These are phyloP conservation scores for Brachionichthys hirsutus DNA, from an alignment of 2,113 vertebrate species.

Conservation along the genomic window DNA sequence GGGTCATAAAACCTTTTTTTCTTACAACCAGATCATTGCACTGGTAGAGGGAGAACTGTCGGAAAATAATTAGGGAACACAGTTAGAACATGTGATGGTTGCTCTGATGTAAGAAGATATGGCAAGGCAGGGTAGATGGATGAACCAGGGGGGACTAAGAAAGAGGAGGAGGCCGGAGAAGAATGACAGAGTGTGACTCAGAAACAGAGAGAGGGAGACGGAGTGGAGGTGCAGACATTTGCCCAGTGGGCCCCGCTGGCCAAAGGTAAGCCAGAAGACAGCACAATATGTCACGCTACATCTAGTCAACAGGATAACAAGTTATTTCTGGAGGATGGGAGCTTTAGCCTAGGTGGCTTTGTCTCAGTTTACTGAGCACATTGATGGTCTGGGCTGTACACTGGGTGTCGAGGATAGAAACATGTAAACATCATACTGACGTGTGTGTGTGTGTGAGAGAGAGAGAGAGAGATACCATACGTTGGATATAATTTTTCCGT, in stretches of 20 bases:
- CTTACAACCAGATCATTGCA: slow-evolving; percentile 29
- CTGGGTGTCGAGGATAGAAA: slow-evolving; percentile 2
- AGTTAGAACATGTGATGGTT: not conserved
- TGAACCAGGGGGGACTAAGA: slow-evolving; percentile 3
- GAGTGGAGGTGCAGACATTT: slow-evolving; percentile 46
- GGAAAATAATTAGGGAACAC: slow-evolving; percentile 20
- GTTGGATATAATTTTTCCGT: slow-evolving; percentile 27
- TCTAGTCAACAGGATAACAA: slow-evolving; percentile 46
- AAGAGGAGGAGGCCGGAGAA: slow-evolving; percentile 12
- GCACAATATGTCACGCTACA: slow-evolving; percentile 58
- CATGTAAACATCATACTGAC: slow-evolving; percentile 3
- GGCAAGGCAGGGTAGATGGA: slow-evolving; percentile 16
- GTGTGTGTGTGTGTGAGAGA: slow-evolving; percentile 18
- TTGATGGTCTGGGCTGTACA: slow-evolving; percentile 19
- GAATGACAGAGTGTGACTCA: slow-evolving; percentile 43
- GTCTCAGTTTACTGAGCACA: slow-evolving; percentile 6
- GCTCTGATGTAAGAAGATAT: slow-evolving; percentile 22
- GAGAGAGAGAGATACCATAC: slow-evolving; percentile 22
- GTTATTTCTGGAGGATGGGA: slow-evolving; percentile 46
- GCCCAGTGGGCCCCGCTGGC: slow-evolving; percentile 30
- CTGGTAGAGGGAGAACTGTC: slow-evolving; percentile 10
- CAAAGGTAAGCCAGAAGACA: slow-evolving; percentile 54
- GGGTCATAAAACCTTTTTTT: no score
- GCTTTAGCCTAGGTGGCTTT: slow-evolving; percentile 1
- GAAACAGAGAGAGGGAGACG: slow-evolving; percentile 32